phyloP scores from a whole-genome alignment of 2,797 vertebrate species.

The Neopelma chrysocephalum region DNA sequence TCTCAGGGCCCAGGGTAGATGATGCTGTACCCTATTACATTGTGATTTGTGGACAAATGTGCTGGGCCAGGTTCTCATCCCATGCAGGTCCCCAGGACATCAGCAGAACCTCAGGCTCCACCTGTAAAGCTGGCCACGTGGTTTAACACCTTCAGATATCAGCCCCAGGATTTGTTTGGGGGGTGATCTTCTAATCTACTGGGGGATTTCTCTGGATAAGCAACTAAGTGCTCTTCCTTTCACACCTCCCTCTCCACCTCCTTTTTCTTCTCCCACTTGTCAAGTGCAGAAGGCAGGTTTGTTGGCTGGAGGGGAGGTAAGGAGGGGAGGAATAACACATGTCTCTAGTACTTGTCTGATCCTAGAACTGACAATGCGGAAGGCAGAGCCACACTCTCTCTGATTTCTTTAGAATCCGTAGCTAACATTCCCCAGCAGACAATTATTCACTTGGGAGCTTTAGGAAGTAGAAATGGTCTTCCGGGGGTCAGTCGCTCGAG shows the following conservation, averaged over 20 bases:
- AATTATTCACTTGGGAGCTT: background rate
- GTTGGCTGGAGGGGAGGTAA: background rate
- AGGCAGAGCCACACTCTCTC: background rate
- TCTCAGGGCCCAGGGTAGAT: background rate
- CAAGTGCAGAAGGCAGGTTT: background rate
- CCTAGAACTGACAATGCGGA: background rate
- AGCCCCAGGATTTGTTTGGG: background rate
- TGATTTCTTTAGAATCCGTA: background rate
- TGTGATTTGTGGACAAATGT: background rate
- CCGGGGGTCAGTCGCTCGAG: rapidly evolving
- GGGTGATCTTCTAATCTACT: background rate
- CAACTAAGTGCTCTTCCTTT: background rate
- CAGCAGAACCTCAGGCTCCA: background rate
- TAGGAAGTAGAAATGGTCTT: background rate
- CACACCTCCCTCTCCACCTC: background rate
- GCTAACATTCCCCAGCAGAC: background rate
- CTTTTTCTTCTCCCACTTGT: background rate
- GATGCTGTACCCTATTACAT: background rate
- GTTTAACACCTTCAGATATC: background rate
- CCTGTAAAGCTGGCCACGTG: rapidly evolving
- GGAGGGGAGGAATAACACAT: background rate
- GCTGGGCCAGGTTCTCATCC: background rate
- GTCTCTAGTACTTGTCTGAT: background rate
- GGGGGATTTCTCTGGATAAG: background rate
- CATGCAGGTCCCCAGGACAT: rapidly evolving